Base-by-base conservation (phyloP, 2,113 vertebrate species). In the Tursiops truncatus region DNA sequence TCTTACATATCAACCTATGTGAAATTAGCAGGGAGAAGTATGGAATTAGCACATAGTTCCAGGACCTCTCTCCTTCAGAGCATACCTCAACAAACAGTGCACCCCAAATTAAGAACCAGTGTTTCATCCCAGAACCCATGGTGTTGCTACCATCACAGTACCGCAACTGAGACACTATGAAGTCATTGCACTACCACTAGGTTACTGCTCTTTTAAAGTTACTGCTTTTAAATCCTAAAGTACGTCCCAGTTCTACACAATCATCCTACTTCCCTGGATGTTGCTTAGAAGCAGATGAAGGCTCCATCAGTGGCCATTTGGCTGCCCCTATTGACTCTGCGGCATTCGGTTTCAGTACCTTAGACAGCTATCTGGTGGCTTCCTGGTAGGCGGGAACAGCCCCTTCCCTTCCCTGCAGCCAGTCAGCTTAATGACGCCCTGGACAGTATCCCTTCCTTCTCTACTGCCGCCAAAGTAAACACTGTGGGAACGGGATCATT, bases 311-410 rank as follows among this genome's bases (percentile, higher is more conserved):
- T 25, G 33, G 56, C 79, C 28, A 2, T 26, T 41, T 21, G 50
- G 50, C 81, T 26, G 58, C 93, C 67, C 58, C 56, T 0, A 3
- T 41, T 70, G 70, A 68, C 63, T 53, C 31, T 0, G 31, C 17
- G 1, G 47, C 1, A 1, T 41, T 73, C 4, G n/a, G 14, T 96
- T 96, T 97, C 96, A 92, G 38, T 12, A 94, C 97, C 83, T 89
- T 82, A 91, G 97, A 97, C 91, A 96, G 97, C 95, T 68, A 9
- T 6, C 92, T n/a, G 60, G 65, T 56, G 67, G 77, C 28, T 73
- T 95, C 94, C 86, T 5, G 12, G 71, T n/a, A 80, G 92, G 41
- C 90, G 1, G 6, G 84, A 31, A 8, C n/a, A 47, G 73, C n/a
- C 73, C 50, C 41, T 80, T 74, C 56, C 83, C 38, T 26, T 58